Base-by-base conservation (phyloP, 2,888 invertebrate species). In the Isoperla grammatica region DNA sequence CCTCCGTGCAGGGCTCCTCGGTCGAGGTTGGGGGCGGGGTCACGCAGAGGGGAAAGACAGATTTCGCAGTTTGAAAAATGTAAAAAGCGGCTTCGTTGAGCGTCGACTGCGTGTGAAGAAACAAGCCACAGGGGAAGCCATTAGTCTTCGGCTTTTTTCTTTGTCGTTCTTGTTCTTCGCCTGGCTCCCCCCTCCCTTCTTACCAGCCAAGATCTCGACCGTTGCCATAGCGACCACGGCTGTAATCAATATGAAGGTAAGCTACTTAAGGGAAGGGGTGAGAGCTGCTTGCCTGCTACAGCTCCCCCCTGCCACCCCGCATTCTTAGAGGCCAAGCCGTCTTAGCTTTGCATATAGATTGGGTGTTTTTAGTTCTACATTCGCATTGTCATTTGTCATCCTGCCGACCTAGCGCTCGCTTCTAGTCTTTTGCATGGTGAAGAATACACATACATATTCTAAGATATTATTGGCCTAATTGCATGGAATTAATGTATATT, bases 201-300 rank as follows among this genome's bases (percentile, higher is more conserved):
- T 39, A 37, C 15, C 17, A 53, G 29, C 39, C 6, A 53, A 37
- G 53, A 53, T 39, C 15, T 15, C 53, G 15, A 2, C 37, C 15
- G 23, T 29, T 29, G 2, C 12, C 37, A 39, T 39, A 37, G 53
- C 53, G 37, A 53, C 53, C 5, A 29, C 5, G 29, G 17, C 37
- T 37, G 53, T 20, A 53, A 53, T 53, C 53, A 39, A 53, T 53
- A 53, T 15, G 37, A 53, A 53, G 53, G 53, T 53, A 53, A 53
- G 53, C 53, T 53, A 53, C 53, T 53, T 53, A 53, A 50, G 39
- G 53, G 53, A 53, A 50, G 39, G 53, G 53, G 29, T 50, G 49
- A 2, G 39, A 37, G 35, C 22, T 17, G 29, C n/a, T n/a, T n/a
- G n/a, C n/a, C n/a, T n/a, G n/a, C 17, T 11, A 23, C 22, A 37